Base-by-base conservation (phyloP, 2,113 vertebrate genomes). In the Xyrauchen texanus region DNA sequence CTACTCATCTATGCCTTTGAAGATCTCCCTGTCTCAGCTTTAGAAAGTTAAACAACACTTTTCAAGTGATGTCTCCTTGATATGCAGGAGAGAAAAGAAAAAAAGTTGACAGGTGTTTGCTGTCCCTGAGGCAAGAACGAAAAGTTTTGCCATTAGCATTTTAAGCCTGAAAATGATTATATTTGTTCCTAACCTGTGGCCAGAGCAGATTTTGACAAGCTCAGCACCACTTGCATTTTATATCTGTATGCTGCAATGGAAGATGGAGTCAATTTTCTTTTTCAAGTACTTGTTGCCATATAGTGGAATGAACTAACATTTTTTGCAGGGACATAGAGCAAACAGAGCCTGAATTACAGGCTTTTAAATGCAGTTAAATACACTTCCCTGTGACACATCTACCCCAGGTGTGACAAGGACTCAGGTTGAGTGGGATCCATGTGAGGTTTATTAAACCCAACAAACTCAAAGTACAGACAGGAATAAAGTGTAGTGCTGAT, bases 101-200 rank as follows among this genome's bases (percentile, higher is more conserved):
- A 34, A 52, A 64, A 85, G 81, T 81, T 80, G 84, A 77, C 82
- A 85, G 76, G 83, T 81, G 49, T 86, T 61, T 82, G 60, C 82
- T 71, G 61, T 79, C 79, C 82, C 55, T 0, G 11, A 82, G 81
- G 85, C 83, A 84, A 58, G 73, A 45, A 87, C 68, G 82, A 49
- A 82, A 86, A 86, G 83, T 84, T 86, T 83, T 64, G 64, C 76
- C 79, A 90, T 92, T 88, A 86, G 63, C 86, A 88, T 87, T 88
- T 88, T 84, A 88, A 81, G 76, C 71, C 84, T 82, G 87, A 66
- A 67, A 78, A 88, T 84, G 42, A 79, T 69, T 81, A 86, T 75
- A 71, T 87, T 79, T 68, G 42, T 73, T 67, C 81, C 78, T 87
- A 74, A 85, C 69, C 76, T 66, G 82, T 58, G 74, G 78, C 84